Base-by-base conservation (phyloP, 2,797 vertebrate species). In the Sebastes taczanowskii region DNA sequence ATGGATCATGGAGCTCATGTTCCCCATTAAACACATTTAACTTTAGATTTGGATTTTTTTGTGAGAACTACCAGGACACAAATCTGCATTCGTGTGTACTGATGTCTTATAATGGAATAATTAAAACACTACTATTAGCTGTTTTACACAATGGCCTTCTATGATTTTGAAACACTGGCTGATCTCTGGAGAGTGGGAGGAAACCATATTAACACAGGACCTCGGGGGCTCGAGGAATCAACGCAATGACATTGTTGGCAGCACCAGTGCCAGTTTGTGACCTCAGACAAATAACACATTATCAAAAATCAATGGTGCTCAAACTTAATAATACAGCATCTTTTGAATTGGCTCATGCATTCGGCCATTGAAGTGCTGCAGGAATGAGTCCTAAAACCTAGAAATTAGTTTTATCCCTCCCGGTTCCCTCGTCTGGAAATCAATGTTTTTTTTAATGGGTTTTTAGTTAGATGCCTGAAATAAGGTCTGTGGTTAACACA, bases 131-230 rank as follows among this genome's bases (percentile, higher is more conserved):
- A 18, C 18, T n/a, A 16, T 46, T 35, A 55, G 27, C 46, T 42
- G 38, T 11, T 16, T 55, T 20, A 61, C 82, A 69, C 69, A 80
- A 82, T 56, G 59, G 53, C n/a, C 64, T 76, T 14, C 58, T 68
- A 27, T 42, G 30, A 75, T 76, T 75, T 80, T 53, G 67, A 58
- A 77, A 38, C 56, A 29, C 18, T 61, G 71, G 42, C 53, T 35
- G 64, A 65, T 69, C 77, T 86, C 83, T 70, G 49, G 62, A 75
- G 80, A 75, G 65, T 70, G 74, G 77, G 74, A 73, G 77, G 53
- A 74, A 82, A 79, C 60, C 23, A 27, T 25, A 30, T 53, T 52
- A 68, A 81, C 38, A 56, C 63, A 74, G 60, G 32, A 80, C 66
- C 30, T 74, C 27, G 1, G 1, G 5, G 53, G 18, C 60, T 65